Evolutionary conservation across 1,140 invertebrate species (phyloP), one percentile per base, ranked within the genome.

Genomic region (Hylaeus anthracinus): DNA sequence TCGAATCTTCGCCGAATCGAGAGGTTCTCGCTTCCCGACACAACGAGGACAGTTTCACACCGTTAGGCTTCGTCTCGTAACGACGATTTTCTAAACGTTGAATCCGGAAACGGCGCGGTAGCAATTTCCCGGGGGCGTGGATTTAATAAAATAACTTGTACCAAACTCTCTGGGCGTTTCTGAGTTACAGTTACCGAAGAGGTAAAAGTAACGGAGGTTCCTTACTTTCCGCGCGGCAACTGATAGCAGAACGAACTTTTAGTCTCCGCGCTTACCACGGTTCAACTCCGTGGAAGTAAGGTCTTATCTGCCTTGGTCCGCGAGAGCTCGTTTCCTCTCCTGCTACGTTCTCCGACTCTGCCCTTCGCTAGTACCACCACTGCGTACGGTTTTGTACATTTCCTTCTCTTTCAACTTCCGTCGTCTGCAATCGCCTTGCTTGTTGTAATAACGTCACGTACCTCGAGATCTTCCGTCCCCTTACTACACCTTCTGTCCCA

Each of bases 121-220:
- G n/a, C 65, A 65, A 65, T 70, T 72, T 75, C 75, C 45, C 51
- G 53, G 65, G 77, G 81, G 79, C 82, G 81, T 86, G 58, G 80
- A 89, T 88, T 90, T 88, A 89, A 89, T 89, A 88, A 89, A 89
- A 90, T 90, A 85, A 87, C 85, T 90, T 85, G 87, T 86, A 86
- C 79, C 69, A 79, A 89, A 86, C 82, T 89, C 81, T 71, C 72
- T 78, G 86, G 79, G 63, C 79, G 81, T 86, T 84, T 74, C 73
- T 77, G 67, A 85, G 79, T 83, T 80, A 64, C 76, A 85, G 81
- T 86, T 76, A 73, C 58, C 74, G 75, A 80, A 72, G 82, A 79
- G 79, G 51, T 58, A 64, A 86, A 79, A 71, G 73, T 55, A 75
- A 58, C 64, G 63, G 63, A 61, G 51, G 81, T 69, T 75, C 78